Base-by-base conservation (phyloP, 2,113 vertebrate species). In the Stigmatopora nigra region DNA sequence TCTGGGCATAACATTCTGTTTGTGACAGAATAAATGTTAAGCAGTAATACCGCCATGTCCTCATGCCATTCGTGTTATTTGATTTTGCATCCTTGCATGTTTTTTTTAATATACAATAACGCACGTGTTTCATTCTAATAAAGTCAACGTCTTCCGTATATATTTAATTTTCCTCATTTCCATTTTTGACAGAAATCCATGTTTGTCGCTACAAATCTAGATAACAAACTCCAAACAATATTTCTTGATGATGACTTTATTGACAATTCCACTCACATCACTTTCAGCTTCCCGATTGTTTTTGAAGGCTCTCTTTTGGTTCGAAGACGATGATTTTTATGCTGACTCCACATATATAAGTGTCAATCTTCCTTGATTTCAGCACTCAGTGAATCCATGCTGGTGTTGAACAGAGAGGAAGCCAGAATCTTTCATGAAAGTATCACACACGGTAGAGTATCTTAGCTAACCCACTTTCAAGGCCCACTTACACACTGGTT, bases 381-480 rank as follows among this genome's bases (percentile, higher is more conserved):
- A 90, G 88, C 78, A 75, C 81, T 89, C 87, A 88, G 83, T 86
- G 82, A 86, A 72, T 85, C 87, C 82, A 77, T 87, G 85, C 82
- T 91, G 85, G 79, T 77, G 88, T 84, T 90, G 85, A 88, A 85
- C 87, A 90, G 84, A 91, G 84, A 85, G 82, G 88, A 88, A 82
- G 83, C 84, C 85, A 89, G 84, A 86, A 85, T 88, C 83, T 85
- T 86, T 88, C 85, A 87, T 89, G 83, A 90, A 73, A 85, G 79
- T 88, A 88, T 90, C 83, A 86, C 81, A 89, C 86, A 90, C 82
- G 78, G 85, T 89, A 90, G 85, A 87, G 86, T 90, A 89, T 88
- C 13, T 68, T 80, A 80, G 76, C 69, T 67, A 64, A 82, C 35
- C 25, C 69, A 53, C n/a, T 46, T 44, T 60, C 75, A 53, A 68